Base-by-base conservation (phyloP, 1,140 invertebrate genomes). In the Arion vulgaris region DNA sequence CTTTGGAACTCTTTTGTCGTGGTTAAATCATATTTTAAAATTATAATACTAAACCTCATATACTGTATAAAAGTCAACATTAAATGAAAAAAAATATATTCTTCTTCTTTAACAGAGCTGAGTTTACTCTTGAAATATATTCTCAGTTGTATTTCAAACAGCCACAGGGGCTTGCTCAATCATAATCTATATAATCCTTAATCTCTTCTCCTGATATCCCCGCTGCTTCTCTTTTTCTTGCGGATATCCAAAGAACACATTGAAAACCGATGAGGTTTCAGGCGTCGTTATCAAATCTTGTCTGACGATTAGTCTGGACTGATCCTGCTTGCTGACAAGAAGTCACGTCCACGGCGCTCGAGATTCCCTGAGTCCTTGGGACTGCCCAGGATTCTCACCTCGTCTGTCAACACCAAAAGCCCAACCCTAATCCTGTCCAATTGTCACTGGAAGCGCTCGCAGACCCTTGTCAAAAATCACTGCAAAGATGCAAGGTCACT, bases 301-400 rank as follows among this genome's bases (percentile, higher is more conserved):
- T 72, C 71, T 72, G 71, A 1, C 71, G 71, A 72, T 72, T 72
- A 72, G 71, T 41, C 71, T 72, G 36, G 17, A 36, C 15, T 72
- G 71, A 72, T 72, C 71, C 38, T 39, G 71, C 41, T 32, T 28
- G 71, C 41, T 26, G 34, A 26, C 4, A 72, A 41, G 23, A 41
- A 45, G 71, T 72, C 71, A 72, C 71, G 71, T 72, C 38, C 71
- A 19, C 41, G 36, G 23, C 36, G 71, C 36, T 41, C 9, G 19
- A 23, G 36, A 39, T 41, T 45, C 71, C 71, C 71, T 72, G 19
- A 36, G 36, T 72, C 41, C 71, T 72, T n/a, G 36, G 36, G 36
- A 39, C 71, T 45, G 36, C 71, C 41, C 71, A 45, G 71, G 71
- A 72, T 72, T 72, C 71, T 41, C 71, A 72, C 71, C 71, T 72